phyloP scores from a whole-genome alignment of 2,797 vertebrate genomes.

The Hipposideros larvatus region DNA sequence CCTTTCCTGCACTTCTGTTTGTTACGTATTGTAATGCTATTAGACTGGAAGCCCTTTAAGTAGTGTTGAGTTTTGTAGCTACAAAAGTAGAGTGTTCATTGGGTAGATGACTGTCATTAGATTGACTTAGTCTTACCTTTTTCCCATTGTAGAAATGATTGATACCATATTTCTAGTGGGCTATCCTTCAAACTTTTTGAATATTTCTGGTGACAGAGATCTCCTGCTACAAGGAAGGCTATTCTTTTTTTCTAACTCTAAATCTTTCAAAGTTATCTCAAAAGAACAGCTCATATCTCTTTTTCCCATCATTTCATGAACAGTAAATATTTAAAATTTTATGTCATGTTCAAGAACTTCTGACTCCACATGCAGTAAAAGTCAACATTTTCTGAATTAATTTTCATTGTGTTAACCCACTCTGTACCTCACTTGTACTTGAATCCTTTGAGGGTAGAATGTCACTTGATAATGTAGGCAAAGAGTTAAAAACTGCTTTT shows the following conservation, averaged over 20 bases:
- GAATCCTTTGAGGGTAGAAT: not conserved
- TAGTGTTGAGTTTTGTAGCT: not conserved
- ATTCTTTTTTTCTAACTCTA: constrained; percentile 11
- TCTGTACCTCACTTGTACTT: not conserved
- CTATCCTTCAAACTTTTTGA: not conserved
- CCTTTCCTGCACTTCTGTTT: not conserved
- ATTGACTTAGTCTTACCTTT: not conserved
- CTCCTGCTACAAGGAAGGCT: not conserved
- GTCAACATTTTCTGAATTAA: not conserved
- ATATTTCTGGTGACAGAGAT: not conserved
- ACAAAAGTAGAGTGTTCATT: not conserved
- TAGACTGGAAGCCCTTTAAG: not conserved
- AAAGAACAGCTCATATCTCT: not conserved
- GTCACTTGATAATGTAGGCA: not conserved
- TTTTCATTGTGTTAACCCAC: not conserved
- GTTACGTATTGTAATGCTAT: not conserved
- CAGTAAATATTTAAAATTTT: not conserved
- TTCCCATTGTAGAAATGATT: not conserved
- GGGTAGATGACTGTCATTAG: not conserved
- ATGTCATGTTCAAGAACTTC: not conserved
- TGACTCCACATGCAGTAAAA: not conserved
- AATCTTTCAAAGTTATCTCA: not conserved
- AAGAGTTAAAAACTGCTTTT: not conserved
- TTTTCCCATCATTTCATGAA: not conserved
- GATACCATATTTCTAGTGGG: not conserved